Conservation (phyloP, 64 coral and sea anemone genomes). For the Stichodactyla helianthus region DNA sequence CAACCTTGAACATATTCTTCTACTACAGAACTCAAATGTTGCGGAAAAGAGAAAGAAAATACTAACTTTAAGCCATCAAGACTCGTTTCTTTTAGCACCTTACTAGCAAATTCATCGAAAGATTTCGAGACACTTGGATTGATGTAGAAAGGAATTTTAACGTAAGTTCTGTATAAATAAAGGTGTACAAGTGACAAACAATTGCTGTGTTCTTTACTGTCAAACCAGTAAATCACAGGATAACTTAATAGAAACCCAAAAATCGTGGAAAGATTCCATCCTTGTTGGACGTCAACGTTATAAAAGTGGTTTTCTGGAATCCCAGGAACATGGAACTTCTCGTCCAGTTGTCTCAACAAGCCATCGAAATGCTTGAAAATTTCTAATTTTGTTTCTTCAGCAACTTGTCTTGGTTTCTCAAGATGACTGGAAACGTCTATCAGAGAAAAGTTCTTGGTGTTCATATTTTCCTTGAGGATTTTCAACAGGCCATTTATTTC, state of each 20-base stretch:
- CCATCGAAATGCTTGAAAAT: not conserved
- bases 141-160: not conserved
- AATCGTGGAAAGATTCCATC: conserved; percentile 25
- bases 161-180: not conserved
- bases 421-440: conserved; percentile 34
- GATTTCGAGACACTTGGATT: not conserved
- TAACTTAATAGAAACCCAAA: conserved; percentile 53
- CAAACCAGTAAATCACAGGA: conserved; percentile 55
- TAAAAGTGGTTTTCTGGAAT: not conserved
- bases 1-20: not conserved
- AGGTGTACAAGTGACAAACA: conserved; percentile 17
- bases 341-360: not conserved
- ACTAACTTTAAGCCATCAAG: not conserved
- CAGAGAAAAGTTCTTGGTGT: conserved; percentile 2
- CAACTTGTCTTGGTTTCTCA: not conserved
- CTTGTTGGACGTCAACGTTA: not conserved
- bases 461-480: conserved; percentile 2
- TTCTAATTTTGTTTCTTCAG: not conserved
- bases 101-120: not conserved
- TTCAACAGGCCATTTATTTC: conserved; percentile 5
- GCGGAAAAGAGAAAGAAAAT: not conserved
- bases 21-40: not conserved
- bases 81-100: not conserved
- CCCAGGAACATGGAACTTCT: not conserved
- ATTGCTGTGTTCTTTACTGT: not conserved